phyloP scores from a whole-genome alignment of 2,113 vertebrate genomes.

The Halcyon malimbica region DNA sequence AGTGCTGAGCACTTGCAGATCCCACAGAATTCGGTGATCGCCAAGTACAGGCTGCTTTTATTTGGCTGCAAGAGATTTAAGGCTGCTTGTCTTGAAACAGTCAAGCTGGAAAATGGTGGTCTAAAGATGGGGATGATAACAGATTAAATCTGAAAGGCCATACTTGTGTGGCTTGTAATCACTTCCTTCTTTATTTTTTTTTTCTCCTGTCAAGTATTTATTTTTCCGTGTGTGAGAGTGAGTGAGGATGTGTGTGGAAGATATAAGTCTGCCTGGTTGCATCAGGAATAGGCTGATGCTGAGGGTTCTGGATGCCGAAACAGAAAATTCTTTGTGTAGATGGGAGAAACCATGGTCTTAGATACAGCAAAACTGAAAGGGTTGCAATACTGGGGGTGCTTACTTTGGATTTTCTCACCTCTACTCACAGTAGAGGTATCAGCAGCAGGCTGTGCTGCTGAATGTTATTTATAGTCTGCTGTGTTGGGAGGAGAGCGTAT shows the following conservation, averaged over 20 bases:
- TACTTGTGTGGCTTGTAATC: constrained; percentile 18
- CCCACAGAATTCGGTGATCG: background rate
- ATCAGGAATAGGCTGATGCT: background rate
- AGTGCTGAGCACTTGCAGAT: constrained; percentile 27
- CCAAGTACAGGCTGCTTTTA: background rate
- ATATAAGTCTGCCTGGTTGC: background rate
- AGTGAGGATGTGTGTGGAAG: background rate
- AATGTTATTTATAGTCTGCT: background rate
- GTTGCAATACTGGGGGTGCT: background rate
- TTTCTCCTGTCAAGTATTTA: constrained; percentile 24
- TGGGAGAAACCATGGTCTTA: background rate
- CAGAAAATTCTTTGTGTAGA: background rate
- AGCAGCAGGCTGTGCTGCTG: background rate
- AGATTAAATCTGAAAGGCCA: constrained; percentile 20
- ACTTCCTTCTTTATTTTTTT: background rate
- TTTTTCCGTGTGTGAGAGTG: constrained; percentile 15
- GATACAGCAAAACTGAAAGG: background rate
- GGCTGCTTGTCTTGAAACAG: background rate
- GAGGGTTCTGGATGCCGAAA: background rate
- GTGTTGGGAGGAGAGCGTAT: background rate
- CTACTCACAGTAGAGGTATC: background rate
- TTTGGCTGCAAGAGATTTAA: background rate
- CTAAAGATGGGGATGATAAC: constrained; percentile 2
- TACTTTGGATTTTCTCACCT: background rate
- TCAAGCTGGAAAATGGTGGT: background rate